phyloP scores from a whole-genome alignment of 2,113 vertebrate species.

The Callithrix jacchus region DNA sequence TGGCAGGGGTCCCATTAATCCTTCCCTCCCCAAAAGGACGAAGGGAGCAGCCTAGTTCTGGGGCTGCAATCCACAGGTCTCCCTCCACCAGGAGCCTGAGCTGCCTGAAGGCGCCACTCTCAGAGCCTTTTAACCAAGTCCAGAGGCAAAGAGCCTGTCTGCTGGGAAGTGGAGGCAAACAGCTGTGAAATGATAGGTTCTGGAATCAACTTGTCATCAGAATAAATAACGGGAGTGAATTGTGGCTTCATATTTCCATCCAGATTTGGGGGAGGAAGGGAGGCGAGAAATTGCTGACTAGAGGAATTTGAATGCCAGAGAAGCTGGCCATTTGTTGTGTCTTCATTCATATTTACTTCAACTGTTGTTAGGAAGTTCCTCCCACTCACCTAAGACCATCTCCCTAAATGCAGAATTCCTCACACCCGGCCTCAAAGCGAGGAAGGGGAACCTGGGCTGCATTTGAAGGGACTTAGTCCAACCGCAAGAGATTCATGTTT shows the following conservation, averaged over 20 bases:
- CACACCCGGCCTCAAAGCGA: rapidly evolving
- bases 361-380: background rate
- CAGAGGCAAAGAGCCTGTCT: background rate
- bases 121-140: background rate
- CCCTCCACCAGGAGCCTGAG: background rate
- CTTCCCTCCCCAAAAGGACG: background rate
- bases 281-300: background rate
- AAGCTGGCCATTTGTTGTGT: background rate
- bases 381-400: background rate
- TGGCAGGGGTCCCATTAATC: background rate
- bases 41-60: background rate
- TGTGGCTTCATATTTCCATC: constrained; percentile 30
- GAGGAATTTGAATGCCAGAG: background rate
- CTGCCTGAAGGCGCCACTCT: background rate
- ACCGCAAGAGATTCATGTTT: background rate
- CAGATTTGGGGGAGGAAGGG: background rate
- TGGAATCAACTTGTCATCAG: constrained; percentile 23
- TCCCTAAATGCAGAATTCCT: constrained; percentile 16
- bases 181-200: constrained; percentile 27
- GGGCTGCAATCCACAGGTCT: rapidly evolving
- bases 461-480: background rate
- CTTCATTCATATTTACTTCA: background rate
- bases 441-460: background rate
- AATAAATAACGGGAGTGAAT: constrained; percentile 1
- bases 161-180: background rate